Evolutionary conservation across 2,113 vertebrate genomes (phyloP).

Genomic region (Plecotus auritus): DNA sequence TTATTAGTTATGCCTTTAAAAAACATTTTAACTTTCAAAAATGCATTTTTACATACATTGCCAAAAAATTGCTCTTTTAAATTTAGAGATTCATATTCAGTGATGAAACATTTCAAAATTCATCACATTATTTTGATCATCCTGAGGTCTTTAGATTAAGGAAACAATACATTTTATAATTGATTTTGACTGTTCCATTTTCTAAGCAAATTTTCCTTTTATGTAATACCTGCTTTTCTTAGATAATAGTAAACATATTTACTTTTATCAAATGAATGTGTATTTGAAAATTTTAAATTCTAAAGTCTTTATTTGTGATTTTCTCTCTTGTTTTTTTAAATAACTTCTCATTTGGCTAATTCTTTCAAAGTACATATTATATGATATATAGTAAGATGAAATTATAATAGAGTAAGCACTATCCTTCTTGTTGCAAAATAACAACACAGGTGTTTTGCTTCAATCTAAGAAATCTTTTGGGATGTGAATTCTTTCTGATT

Average conservation of each 20-base stretch:
- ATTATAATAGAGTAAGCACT: background rate
- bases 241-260: background rate
- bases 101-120: conserved; percentile 45
- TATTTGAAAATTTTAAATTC: background rate
- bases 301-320: background rate
- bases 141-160: conserved; percentile 45
- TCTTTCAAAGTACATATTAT: background rate
- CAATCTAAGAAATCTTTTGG: conserved; percentile 37
- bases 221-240: conserved; percentile 5
- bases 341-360: background rate
- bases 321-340: background rate
- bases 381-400: background rate
- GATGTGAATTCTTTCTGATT: conserved; percentile 24
- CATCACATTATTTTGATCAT: conserved; percentile 20
- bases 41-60: conserved; percentile 49
- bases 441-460: conserved; percentile 21
- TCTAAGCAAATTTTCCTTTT: background rate
- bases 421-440: background rate
- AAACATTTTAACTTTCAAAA: conserved; percentile 40
- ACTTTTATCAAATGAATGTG: background rate
- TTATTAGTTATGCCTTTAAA: conserved; percentile 61
- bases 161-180: conserved; percentile 8
- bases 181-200: background rate
- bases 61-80: conserved; percentile 48
- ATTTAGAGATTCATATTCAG: conserved; percentile 42